Percentiles rank a stretch among this genome's conserved stretches.
Conservation (phyloP, 2,797 vertebrate species). For the Gorsachius magnificus region DNA sequence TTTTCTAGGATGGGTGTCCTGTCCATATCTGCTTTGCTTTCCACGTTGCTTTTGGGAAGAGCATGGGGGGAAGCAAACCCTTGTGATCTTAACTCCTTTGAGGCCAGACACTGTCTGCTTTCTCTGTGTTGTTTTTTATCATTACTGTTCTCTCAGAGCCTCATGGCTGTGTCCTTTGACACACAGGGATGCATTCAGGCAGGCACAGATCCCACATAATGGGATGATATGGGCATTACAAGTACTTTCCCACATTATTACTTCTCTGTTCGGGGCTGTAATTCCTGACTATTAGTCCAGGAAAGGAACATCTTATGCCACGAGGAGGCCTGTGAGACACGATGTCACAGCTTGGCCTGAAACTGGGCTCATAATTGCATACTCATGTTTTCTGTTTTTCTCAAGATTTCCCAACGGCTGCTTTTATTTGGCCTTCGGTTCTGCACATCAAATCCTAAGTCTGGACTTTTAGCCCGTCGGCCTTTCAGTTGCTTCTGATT, state of each 20-base stretch:
- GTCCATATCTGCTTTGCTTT: neutral
- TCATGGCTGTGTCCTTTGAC: neutral
- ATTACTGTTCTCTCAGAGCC: neutral
- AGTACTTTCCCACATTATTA: neutral
- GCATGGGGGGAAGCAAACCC: neutral
- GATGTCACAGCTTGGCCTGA: neutral
- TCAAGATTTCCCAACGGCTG: neutral
- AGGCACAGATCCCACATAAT: neutral
- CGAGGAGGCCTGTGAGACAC: neutral
- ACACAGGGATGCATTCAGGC: fast-evolving
- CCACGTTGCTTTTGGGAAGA: neutral
- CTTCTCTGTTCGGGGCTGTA: neutral
- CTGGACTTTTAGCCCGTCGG: neutral
- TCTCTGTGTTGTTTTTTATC: neutral
- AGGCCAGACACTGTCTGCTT: neutral
- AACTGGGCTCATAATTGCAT: neutral
- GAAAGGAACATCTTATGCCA: neutral
- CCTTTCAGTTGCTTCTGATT: neutral
- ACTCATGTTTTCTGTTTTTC: neutral
- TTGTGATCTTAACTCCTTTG: neutral
- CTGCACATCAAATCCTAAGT: neutral
- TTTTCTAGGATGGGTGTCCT: neutral
- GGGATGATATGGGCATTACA: neutral
- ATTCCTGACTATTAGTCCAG: neutral
- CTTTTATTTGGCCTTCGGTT: neutral